phyloP scores from a whole-genome alignment of 2,888 invertebrate genomes.

The Rhodophaea formosa region DNA sequence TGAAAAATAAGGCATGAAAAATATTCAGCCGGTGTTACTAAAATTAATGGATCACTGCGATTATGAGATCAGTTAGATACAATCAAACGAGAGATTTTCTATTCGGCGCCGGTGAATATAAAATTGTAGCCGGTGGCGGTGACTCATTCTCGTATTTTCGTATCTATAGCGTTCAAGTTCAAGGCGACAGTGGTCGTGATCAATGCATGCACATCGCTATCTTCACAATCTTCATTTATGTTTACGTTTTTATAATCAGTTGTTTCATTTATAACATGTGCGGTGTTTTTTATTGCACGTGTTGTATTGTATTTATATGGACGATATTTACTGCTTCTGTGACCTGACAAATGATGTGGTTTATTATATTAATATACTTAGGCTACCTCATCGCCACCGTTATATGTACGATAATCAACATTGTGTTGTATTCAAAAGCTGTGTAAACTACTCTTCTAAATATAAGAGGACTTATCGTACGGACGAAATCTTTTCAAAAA shows the following conservation, averaged over 20 bases:
- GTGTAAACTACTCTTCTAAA: no score
- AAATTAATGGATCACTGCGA: background rate
- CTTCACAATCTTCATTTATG: slow-evolving; percentile 10
- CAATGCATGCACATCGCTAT: slow-evolving; percentile 27
- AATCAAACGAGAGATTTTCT: slow-evolving; percentile 25
- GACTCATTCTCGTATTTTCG: slow-evolving; percentile 34
- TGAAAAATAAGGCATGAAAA: background rate
- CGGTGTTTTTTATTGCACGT: background rate
- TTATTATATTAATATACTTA: background rate
- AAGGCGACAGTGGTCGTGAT: slow-evolving; percentile 41
- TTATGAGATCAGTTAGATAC: slow-evolving; percentile 18
- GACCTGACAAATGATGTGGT: background rate
- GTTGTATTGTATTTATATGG: background rate
- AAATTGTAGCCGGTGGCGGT: slow-evolving; percentile 31
- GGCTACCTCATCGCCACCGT: background rate
- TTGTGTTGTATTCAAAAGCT: no score
- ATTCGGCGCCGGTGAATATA: slow-evolving; percentile 28
- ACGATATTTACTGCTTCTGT: background rate
- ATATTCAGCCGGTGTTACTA: slow-evolving; percentile 20
- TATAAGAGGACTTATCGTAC: no score
- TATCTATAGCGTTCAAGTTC: slow-evolving; percentile 48
- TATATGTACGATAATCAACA: background rate
- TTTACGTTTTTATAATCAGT: slow-evolving; percentile 11
- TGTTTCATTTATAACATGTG: slow-evolving; percentile 3
- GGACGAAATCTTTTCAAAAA: no score